Evolutionary conservation across 2,113 vertebrate species (phyloP), one percentile per base, ranked within the genome.

Genomic region (Crotalus horridus): DNA sequence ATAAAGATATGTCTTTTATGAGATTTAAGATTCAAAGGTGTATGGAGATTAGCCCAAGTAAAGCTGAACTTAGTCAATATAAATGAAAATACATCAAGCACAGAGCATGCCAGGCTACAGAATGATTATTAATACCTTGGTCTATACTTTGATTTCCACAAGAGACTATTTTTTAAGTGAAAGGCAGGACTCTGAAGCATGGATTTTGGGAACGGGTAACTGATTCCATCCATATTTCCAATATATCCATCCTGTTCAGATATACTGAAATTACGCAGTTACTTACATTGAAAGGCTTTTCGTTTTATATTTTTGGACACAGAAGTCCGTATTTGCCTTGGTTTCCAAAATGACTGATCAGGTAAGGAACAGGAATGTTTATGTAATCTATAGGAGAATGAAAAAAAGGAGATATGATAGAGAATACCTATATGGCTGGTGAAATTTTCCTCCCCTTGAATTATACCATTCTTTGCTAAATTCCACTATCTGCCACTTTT

Each of bases 381-480:
- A 93, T 6, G 94, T 90, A 1, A 89, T 96, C 98, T 99, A 96
- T 20, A 96, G 96, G 13, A n/a, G 93, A 86, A 94, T 53, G 5
- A 91, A 93, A 81, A 64, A 5, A 95, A 43, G 17, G 74, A 81
- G 17, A 81, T 21, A 43, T 81, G 46, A 87, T 53, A 87, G 20
- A 23, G 8, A 39, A 89, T 20, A 89, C 17, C n/a, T 58, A 56
- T 20, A 55, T 56, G 55, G 88, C 1, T 58, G 33, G 10, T 89
- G 54, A 43, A 33, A 89, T 56, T 58, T 87, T 88, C 39, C 29
- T 56, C 53, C 29, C 33, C 33, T 56, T 89, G 54, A 11, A 23
- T 21, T 43, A 81, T 21, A 89, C 8, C 33, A 58, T n/a, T 89
- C n/a, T 43, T 81, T 24, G 55, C 20, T 58, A 23, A 89, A 43